Base-by-base conservation (phyloP, 2,113 vertebrate genomes). In the Actinemys pallida region DNA sequence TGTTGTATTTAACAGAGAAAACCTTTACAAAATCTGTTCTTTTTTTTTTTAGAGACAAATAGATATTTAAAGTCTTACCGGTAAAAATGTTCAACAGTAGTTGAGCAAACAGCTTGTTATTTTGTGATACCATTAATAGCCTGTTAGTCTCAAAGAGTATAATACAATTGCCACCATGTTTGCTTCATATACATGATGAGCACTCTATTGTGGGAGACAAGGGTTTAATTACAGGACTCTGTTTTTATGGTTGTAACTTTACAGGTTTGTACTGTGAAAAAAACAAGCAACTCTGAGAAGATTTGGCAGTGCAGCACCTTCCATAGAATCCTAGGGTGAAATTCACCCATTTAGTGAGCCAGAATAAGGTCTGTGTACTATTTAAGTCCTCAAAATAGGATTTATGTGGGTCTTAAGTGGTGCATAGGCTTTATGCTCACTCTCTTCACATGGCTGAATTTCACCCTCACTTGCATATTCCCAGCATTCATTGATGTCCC, bases 181-280 rank as follows among this genome's bases (percentile, higher is more conserved):
- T 94, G 92, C 92, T 93, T 94, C 93, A 89, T 95, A 25, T 93
- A 88, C 78, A 35, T 10, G 81, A 88, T 83, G 84, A 95, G 86
- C 81, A 10, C 89, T 95, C 89, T 91, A 89, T 92, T 93, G 81
- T 54, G 89, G 29, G 82, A 90, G 92, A 89, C 92, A 91, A 86
- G 92, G 84, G 82, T 91, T 96, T 96, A 95, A 96, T 95, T 96
- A 94, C 72, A 94, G 95, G 95, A 79, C 54, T 93, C 94, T 59
- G 14, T 82, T 89, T 85, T 94, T 96, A 87, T 1, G 8, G 85
- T 87, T 91, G 50, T 90, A 85, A 88, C 75, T 95, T 94, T 16
- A 69, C 65, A n/a, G 65, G 65, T 22, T 76, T 39, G 83, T 81
- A 49, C 81, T 94, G 31, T 29, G 7, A 49, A 47, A 49, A 59